Conservation (phyloP, 2,113 vertebrate genomes). For the Colistium nudipinnis region DNA sequence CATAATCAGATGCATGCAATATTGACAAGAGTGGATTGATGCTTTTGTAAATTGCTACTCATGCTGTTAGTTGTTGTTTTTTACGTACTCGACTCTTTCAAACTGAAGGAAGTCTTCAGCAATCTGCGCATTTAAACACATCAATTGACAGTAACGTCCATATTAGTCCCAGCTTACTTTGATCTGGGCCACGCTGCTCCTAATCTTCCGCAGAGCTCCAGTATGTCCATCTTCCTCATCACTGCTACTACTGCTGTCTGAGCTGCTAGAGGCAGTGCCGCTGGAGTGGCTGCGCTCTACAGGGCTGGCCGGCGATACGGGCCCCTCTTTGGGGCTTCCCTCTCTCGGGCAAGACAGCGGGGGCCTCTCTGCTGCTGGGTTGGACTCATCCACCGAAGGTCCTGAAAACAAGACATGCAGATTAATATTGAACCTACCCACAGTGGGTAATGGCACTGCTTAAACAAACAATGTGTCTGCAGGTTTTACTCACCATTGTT, state of each 20-base stretch:
- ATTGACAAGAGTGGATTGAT: too few relatives aligned
- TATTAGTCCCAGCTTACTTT: conserved; percentile 62
- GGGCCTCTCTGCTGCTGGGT: conserved; percentile 20
- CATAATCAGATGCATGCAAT: too few relatives aligned
- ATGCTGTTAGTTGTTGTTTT: too few relatives aligned
- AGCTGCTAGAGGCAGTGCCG: conserved; percentile 45
- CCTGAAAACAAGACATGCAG: conserved; percentile 7
- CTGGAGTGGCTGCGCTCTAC: not conserved
- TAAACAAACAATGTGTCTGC: not conserved
- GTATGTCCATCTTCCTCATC: conserved; percentile 67
- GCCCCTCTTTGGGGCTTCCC: conserved; percentile 18
- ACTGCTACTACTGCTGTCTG: conserved; percentile 42
- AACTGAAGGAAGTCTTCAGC: not conserved
- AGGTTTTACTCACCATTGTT: conserved; percentile 39
- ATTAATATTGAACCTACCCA: not conserved
- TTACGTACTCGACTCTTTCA: too few relatives aligned
- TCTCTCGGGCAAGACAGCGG: not conserved
- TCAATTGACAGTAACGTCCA: not conserved
- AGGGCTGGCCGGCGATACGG: conserved; percentile 15
- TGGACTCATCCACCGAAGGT: conserved; percentile 42
- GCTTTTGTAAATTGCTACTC: too few relatives aligned
- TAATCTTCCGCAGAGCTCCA: conserved; percentile 64
- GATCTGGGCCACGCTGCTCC: conserved; percentile 82
- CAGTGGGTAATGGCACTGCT: too few relatives aligned
- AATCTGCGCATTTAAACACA: not conserved